phyloP scores from a whole-genome alignment of 2,888 invertebrate species.

The Subacronicta megacephala region DNA sequence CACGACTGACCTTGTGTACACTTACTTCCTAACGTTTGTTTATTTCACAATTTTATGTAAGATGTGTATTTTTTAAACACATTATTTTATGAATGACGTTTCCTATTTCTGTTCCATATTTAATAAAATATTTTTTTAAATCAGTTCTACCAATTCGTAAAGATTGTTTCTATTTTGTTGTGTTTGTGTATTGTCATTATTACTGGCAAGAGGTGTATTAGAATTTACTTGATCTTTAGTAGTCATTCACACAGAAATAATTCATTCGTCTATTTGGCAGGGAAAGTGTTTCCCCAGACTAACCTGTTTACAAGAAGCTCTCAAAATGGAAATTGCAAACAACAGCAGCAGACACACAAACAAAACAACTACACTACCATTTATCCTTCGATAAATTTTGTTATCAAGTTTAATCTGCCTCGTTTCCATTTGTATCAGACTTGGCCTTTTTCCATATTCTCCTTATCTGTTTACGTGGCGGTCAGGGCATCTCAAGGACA shows the following conservation, averaged over 20 bases:
- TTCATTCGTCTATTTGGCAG: neutral
- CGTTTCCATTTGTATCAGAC: slow-evolving; percentile 23
- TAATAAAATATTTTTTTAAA: too few species aligned
- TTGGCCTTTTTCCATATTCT: slow-evolving; percentile 26
- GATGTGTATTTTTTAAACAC: too few species aligned
- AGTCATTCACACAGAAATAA: too few species aligned
- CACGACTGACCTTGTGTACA: neutral
- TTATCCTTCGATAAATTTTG: slow-evolving; percentile 14
- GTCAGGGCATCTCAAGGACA: slow-evolving; percentile 29
- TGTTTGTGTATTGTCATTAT: too few species aligned
- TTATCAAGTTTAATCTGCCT: slow-evolving; percentile 16
- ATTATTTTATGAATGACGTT: too few species aligned
- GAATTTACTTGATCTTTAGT: too few species aligned
- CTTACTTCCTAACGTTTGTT: neutral
- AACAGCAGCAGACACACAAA: slow-evolving; percentile 10
- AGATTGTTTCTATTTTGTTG: too few species aligned
- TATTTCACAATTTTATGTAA: slow-evolving; percentile 5
- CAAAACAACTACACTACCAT: slow-evolving; percentile 4
- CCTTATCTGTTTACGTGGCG: slow-evolving; percentile 26
- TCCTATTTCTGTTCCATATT: too few species aligned
- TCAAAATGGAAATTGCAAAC: neutral
- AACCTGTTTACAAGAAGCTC: neutral
- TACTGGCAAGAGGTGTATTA: too few species aligned
- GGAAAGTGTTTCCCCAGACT: neutral
- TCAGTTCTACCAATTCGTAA: too few species aligned